Evolutionary conservation across 2,888 invertebrate genomes (phyloP).

Genomic region (Dryococelus australis): DNA sequence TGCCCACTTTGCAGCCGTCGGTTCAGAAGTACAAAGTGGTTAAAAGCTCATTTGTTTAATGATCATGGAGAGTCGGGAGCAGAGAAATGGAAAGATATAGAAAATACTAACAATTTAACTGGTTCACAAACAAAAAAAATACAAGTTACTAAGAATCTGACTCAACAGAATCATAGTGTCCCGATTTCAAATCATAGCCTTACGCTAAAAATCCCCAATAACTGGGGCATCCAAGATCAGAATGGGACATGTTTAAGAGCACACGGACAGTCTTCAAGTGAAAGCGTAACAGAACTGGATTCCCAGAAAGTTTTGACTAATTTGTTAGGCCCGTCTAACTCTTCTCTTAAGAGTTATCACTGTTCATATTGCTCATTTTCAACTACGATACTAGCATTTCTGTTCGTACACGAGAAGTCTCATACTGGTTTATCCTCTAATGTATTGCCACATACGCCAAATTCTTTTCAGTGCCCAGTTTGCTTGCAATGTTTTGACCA

Average conservation of each 20-base stretch:
- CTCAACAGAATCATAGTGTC: background rate
- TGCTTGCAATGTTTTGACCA: constrained; percentile 67
- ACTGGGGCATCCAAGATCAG: constrained; percentile 29
- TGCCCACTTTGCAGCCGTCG: constrained; percentile 87
- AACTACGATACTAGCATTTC: constrained; percentile 86
- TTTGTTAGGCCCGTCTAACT: constrained; percentile 63
- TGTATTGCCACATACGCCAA: constrained; percentile 43
- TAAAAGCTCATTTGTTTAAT: constrained; percentile 84
- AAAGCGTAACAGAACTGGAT: constrained; percentile 53
- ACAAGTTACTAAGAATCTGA: background rate
- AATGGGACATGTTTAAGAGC: constrained; percentile 51
- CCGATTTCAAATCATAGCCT: constrained; percentile 55
- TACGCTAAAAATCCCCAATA: constrained; percentile 65
- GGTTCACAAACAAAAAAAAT: constrained; percentile 47
- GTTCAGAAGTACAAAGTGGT: constrained; percentile 87
- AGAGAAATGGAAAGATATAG: constrained; percentile 69
- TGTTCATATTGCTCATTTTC: constrained; percentile 91
- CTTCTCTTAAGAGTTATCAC: constrained; percentile 77
- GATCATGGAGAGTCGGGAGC: constrained; percentile 79
- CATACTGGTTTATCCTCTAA: constrained; percentile 63
- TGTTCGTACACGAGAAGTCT: constrained; percentile 91
- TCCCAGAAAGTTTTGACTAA: constrained; percentile 64
- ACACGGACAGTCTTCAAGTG: constrained; percentile 54
- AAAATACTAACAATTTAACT: constrained; percentile 58
- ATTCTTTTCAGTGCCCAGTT: constrained; percentile 65